A percentile compares a stretch with the other conserved stretches of the same genome.
These are phyloP conservation scores for Pavo muticus DNA, from an alignment of 2,113 vertebrate species.

Conservation along the genomic window DNA sequence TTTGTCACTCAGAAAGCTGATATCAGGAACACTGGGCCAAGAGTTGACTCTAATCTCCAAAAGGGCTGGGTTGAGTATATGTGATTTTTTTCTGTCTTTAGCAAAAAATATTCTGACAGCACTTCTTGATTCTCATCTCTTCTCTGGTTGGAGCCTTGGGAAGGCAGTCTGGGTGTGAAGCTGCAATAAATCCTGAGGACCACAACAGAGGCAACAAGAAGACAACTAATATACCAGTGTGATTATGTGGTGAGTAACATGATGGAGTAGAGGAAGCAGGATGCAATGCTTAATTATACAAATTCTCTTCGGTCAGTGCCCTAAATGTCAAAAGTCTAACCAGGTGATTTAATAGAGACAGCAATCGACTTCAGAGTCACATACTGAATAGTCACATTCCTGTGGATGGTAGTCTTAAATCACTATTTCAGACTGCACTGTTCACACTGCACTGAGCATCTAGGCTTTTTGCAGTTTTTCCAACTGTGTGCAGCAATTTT, in stretches of 20 bases:
- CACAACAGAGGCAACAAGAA: not conserved
- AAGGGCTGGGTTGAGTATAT: not conserved
- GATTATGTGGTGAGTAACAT: not conserved
- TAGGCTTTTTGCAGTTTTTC: constrained; percentile 16
- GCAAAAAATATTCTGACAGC: not conserved
- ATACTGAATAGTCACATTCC: not conserved
- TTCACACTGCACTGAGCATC: not conserved
- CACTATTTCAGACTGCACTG: not conserved
- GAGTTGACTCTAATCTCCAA: not conserved
- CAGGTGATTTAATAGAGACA: not conserved
- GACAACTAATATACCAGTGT: not conserved
- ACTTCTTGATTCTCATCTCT: not conserved
- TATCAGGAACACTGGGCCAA: not conserved
- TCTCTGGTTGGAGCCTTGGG: not conserved
- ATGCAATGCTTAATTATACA: not conserved
- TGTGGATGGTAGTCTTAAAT: not conserved
- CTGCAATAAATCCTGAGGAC: not conserved
- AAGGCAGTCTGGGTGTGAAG: not conserved
- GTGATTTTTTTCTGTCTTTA: not conserved
- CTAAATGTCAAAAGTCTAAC: constrained; percentile 5
- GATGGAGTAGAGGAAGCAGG: not conserved
- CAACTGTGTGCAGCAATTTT: constrained; percentile 38
- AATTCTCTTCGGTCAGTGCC: not conserved
- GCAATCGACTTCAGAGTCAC: not conserved
- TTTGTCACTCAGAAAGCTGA: constrained; percentile 49